These are phyloP conservation scores for Drosophila willistoni DNA, from an alignment of 1,140 invertebrate species.

Conservation along the genomic window DNA sequence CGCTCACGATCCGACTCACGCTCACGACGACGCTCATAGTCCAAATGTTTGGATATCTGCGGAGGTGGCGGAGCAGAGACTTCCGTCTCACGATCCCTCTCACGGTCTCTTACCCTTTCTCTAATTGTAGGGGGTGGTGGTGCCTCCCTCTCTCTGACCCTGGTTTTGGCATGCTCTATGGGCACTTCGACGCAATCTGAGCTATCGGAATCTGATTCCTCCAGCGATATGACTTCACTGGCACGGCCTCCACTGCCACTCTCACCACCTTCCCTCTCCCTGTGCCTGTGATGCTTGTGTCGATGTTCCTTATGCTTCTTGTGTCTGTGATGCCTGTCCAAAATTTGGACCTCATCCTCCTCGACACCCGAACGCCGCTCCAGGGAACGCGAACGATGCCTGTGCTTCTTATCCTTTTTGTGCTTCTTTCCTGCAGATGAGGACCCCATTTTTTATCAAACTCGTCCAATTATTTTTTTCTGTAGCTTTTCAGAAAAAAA, in stretches of 20 bases:
- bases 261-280: conserved; percentile 41
- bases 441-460: conserved; percentile 63
- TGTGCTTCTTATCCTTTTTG: conserved; percentile 82
- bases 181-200: conserved; percentile 79
- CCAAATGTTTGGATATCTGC: conserved; percentile 70
- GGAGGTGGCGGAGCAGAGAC: conserved; percentile 66
- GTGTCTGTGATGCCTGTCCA: conserved; percentile 69
- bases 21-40: conserved; percentile 66
- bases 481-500: not conserved
- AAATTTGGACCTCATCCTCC: conserved; percentile 54
- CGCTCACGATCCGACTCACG: conserved; percentile 66
- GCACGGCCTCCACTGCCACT: conserved; percentile 21
- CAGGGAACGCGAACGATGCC: conserved; percentile 64
- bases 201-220: conserved; percentile 76
- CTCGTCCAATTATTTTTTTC: conserved; percentile 14
- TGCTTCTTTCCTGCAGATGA: conserved; percentile 81
- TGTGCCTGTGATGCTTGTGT: conserved; percentile 71
- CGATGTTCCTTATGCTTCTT: conserved; percentile 71
- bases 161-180: conserved; percentile 42
- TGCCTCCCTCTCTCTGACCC: conserved; percentile 48
- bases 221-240: conserved; percentile 69
- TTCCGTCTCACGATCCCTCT: conserved; percentile 54
- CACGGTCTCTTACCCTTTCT: conserved; percentile 55
- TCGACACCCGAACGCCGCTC: conserved; percentile 42
- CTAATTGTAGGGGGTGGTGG: conserved; percentile 13